Percentiles rank a stretch among this genome's conserved stretches.
phyloP scores from a whole-genome alignment of 2,113 vertebrate species.

The Myiagra hebetior region DNA sequence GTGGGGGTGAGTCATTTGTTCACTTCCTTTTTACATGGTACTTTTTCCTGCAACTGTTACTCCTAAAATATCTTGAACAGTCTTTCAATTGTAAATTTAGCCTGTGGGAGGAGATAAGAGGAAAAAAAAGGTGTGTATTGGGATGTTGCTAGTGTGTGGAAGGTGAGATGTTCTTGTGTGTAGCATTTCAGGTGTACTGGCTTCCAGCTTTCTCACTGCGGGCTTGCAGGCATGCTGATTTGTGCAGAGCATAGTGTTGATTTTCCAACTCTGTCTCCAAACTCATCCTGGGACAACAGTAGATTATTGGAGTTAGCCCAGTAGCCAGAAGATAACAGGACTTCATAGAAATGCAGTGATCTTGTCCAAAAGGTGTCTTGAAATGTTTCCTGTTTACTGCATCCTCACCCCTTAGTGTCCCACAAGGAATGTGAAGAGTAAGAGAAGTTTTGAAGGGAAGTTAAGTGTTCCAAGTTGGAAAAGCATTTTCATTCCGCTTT shows the following conservation, averaged over 20 bases:
- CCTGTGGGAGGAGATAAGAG: slow-evolving; percentile 22
- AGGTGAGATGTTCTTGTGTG: slow-evolving; percentile 1
- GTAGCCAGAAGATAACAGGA: background rate
- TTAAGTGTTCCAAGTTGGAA: slow-evolving; percentile 1
- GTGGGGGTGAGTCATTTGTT: slow-evolving; percentile 25
- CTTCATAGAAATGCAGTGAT: background rate
- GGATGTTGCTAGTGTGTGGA: slow-evolving; percentile 22
- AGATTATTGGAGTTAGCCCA: background rate
- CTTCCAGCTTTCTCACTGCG: slow-evolving; percentile 17
- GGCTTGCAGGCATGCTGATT: background rate
- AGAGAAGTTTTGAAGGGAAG: background rate
- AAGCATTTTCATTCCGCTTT: background rate
- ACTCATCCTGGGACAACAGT: slow-evolving; percentile 7
- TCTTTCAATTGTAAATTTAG: background rate
- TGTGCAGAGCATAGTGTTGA: background rate
- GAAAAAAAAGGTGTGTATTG: slow-evolving; percentile 52
- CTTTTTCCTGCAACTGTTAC: slow-evolving; percentile 3
- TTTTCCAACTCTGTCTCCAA: background rate
- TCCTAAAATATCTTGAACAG: background rate
- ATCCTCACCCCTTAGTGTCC: background rate
- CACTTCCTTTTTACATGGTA: slow-evolving; percentile 20
- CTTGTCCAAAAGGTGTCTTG: background rate
- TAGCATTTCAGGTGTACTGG: slow-evolving; percentile 20
- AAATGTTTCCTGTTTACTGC: background rate
- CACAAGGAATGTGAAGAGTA: background rate